Conservation (phyloP, 64 coral and sea anemone species). For the Montipora foliosa region DNA sequence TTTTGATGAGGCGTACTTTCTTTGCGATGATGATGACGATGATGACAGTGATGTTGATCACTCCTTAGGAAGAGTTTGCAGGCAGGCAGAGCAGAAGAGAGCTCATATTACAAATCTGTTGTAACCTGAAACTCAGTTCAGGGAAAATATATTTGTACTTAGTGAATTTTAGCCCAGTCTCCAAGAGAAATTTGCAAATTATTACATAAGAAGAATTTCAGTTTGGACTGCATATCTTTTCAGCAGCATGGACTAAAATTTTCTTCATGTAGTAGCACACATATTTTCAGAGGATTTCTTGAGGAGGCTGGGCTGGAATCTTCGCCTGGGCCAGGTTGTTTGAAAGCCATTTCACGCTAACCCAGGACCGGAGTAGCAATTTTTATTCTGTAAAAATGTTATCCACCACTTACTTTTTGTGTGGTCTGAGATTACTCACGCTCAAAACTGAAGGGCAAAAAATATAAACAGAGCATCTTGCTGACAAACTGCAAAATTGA, state of each 20-base stretch:
- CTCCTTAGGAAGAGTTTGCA: conserved; percentile 32
- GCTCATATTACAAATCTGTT: conserved; percentile 8
- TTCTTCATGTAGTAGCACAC: not conserved
- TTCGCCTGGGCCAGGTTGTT: not conserved
- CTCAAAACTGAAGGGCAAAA: no score
- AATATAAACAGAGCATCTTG: no score
- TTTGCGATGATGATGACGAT: conserved; percentile 49
- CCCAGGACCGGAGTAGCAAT: not conserved
- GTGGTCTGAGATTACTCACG: no score
- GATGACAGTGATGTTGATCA: conserved; percentile 26
- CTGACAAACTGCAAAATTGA: no score
- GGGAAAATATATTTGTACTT: conserved; percentile 9
- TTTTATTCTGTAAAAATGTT: no score
- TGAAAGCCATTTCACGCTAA: not conserved
- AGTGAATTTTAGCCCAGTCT: not conserved
- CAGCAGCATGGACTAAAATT: not conserved
- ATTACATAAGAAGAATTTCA: not conserved
- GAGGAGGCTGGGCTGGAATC: conserved; percentile 1
- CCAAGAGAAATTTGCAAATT: conserved; percentile 12
- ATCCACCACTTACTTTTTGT: no score
- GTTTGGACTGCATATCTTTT: not conserved
- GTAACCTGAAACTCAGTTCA: conserved; percentile 41
- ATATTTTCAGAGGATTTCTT: not conserved
- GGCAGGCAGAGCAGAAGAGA: conserved; percentile 39
- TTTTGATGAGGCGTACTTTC: conserved; percentile 53